phyloP scores from a whole-genome alignment of 2,888 invertebrate species.

The Geophilus truncorum region DNA sequence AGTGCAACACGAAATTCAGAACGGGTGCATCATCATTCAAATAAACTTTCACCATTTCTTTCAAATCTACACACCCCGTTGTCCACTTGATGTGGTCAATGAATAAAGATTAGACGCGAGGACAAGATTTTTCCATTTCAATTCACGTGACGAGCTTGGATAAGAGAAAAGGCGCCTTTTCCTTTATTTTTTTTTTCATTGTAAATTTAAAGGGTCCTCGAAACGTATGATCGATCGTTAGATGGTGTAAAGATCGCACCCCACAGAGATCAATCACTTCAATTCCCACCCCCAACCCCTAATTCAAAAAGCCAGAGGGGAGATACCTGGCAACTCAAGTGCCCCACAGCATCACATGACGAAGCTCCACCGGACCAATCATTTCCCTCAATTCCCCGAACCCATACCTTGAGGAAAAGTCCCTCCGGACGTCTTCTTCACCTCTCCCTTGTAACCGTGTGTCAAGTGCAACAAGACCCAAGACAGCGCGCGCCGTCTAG shows the following conservation, averaged over 20 bases:
- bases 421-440: not conserved
- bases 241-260: conserved; percentile 23
- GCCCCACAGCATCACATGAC: not conserved
- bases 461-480: not conserved
- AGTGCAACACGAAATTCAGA: not conserved
- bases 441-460: not conserved
- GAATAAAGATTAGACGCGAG: conserved; percentile 20
- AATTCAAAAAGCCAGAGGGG: conserved; percentile 15
- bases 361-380: conserved; percentile 3
- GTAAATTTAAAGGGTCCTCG: not conserved
- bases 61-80: not conserved
- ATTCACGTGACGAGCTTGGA: conserved; percentile 8
- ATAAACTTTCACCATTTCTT: not conserved
- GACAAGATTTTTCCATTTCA: conserved; percentile 25
- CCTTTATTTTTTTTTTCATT: not conserved
- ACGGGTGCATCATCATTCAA: not conserved
- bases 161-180: not conserved
- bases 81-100: conserved; percentile 10
- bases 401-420: not conserved
- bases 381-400: not conserved
- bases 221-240: conserved; percentile 7
- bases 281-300: conserved; percentile 21
- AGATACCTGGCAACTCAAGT: not conserved
- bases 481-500: not conserved
- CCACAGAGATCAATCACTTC: conserved; percentile 23